Evolutionary conservation across 2,888 invertebrate species (phyloP).

Genomic region (Thysanoteuthis rhombus): DNA sequence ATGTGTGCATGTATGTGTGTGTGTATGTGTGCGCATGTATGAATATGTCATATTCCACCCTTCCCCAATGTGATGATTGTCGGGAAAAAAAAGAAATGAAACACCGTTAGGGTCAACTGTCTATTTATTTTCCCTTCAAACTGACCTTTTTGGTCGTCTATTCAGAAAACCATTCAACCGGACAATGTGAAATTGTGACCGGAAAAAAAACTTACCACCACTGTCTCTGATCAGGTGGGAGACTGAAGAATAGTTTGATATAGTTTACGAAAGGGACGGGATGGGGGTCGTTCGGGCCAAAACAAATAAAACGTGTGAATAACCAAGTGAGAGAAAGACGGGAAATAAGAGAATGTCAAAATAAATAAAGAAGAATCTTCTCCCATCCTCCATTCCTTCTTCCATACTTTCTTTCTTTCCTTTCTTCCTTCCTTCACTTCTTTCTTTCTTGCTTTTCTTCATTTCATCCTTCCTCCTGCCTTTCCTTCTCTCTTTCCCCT

Average conservation of each 20-base stretch:
- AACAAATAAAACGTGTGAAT: background rate
- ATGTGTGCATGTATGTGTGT: background rate
- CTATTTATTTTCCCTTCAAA: background rate
- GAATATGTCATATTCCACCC: background rate
- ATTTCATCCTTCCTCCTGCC: background rate
- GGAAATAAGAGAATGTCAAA: background rate
- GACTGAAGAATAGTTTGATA: background rate
- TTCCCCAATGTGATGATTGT: background rate
- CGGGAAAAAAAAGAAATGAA: too few species aligned
- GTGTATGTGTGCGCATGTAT: background rate
- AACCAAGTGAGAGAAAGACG: background rate
- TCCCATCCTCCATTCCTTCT: background rate
- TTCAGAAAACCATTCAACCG: background rate
- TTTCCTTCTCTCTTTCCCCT: background rate
- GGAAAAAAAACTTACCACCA: background rate
- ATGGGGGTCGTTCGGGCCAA: background rate
- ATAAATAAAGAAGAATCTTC: background rate
- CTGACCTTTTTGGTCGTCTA: background rate
- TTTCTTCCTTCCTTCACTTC: background rate
- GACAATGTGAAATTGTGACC: conserved; percentile 12
- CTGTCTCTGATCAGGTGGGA: background rate
- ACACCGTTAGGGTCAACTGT: background rate
- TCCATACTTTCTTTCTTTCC: background rate
- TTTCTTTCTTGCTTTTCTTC: background rate
- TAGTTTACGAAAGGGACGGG: background rate